These are phyloP conservation scores for Acanthaster planci DNA, from an alignment of 35 echinoderm and acorn worm genomes.

Conservation along the genomic window DNA sequence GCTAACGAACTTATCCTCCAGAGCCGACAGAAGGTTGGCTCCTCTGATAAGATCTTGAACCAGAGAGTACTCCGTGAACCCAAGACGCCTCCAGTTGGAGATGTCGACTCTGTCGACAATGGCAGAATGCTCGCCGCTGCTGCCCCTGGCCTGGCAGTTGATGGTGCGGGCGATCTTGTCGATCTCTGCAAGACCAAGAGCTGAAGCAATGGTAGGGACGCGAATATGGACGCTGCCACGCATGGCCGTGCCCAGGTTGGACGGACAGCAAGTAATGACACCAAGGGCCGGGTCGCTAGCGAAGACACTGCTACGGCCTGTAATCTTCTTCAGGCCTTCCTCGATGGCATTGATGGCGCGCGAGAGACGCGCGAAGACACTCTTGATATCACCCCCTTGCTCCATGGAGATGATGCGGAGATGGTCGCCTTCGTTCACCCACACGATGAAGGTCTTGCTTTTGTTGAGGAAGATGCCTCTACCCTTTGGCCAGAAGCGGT, in stretches of 20 bases:
- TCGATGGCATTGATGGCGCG: conserved; percentile 16
- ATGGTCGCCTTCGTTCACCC: conserved; percentile 81
- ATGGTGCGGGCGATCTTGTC: conserved; percentile 21
- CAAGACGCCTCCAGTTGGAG: conserved; percentile 39
- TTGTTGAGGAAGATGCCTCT: conserved; percentile 52
- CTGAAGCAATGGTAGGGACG: not conserved
- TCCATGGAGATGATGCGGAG: conserved; percentile 81
- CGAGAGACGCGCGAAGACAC: conserved; percentile 67
- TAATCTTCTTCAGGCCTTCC: not conserved
- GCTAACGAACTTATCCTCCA: conserved; percentile 2
- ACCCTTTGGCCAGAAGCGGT: not conserved
- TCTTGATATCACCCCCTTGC: conserved; percentile 72
- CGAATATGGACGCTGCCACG: conserved; percentile 6
- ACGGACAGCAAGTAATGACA: not conserved
- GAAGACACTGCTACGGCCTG: not conserved
- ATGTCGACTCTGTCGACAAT: conserved; percentile 35
- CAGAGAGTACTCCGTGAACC: conserved; percentile 21
- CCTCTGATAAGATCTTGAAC: conserved; percentile 22
- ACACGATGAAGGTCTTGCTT: conserved; percentile 75
- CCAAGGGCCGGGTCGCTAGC: not conserved
- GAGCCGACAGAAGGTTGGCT: conserved; percentile 22
- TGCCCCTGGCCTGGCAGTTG: conserved; percentile 3
- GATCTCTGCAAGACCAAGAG: conserved; percentile 27
- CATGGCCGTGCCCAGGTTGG: conserved; percentile 8
- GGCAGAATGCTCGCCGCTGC: conserved; percentile 14